Evolutionary conservation across 2,888 invertebrate species (phyloP), one percentile per base, ranked within the genome.

Genomic region (Drosophila melanosoma): DNA sequence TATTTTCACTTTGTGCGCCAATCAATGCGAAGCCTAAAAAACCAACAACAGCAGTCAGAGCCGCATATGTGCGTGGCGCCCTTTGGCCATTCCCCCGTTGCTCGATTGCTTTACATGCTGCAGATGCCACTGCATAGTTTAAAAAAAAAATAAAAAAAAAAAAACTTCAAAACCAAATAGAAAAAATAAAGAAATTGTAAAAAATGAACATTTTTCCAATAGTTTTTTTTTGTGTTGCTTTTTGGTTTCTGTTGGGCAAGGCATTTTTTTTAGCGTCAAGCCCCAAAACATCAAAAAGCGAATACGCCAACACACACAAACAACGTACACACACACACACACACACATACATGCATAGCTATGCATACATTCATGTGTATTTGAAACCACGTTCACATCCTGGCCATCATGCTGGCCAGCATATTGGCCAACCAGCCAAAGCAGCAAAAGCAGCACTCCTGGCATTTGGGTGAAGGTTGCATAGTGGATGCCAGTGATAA

Each of bases 391-490:
- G 83, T 76, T 76, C 77, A 58, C 77, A 81, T 79, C 81, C 78
- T 78, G 78, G 80, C 78, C 78, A 75, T 78, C 80, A 79, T 56
- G 67, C 57, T 77, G 81, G 66, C 80, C 70, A 83, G 71, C 87
- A 87, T 83, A 89, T 89, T 83, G 87, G 83, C 88, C 87, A 67
- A 76, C 70, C 64, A 65, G 79, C 70, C 75, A 78, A 70, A 68
- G 68, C 76, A 63, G 48, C 51, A 45, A 20, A 5, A 26, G 42
- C 56, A 57, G 42, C 58, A 60, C 61, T 73, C 52, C 66, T 79
- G 86, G 88, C 83, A 85, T 89, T 84, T 85, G 85, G 89, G 89
- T 89, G 89, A 85, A 89, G 85, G 85, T 85, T 85, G 87, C 85
- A 82, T 69, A 61, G 78, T 74, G 76, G 77, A 89, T 86, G 84